Evolutionary conservation across 2,888 invertebrate genomes (phyloP).

Genomic region (Agrilus mali): DNA sequence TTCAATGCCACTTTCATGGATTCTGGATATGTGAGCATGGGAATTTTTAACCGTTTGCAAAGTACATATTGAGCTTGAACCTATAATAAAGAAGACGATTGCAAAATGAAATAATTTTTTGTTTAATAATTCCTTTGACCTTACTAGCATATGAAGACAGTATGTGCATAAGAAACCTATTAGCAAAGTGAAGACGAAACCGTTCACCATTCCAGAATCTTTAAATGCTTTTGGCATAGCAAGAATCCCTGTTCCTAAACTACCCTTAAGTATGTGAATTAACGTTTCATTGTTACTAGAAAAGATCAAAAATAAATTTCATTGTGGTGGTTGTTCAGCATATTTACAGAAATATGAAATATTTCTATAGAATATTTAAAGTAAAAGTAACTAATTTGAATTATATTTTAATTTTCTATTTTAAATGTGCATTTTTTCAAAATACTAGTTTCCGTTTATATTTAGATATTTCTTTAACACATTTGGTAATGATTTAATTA

Average conservation of each 20-base stretch:
- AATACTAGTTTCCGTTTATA: too few species aligned
- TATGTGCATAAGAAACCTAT: slow-evolving; percentile 74
- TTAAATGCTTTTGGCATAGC: slow-evolving; percentile 91
- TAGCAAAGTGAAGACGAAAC: slow-evolving; percentile 60
- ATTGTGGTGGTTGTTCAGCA: too few species aligned
- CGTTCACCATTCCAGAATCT: slow-evolving; percentile 70
- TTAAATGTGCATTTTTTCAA: too few species aligned
- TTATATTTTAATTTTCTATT: too few species aligned
- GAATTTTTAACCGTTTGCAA: slow-evolving; percentile 53
- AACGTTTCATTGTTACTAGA: slow-evolving; percentile 68
- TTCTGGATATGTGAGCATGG: slow-evolving; percentile 72
- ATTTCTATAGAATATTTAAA: too few species aligned
- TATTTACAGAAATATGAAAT: too few species aligned
- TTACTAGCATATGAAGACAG: slow-evolving; percentile 75
- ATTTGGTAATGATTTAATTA: too few species aligned
- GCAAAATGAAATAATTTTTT: slow-evolving; percentile 5
- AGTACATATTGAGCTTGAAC: slow-evolving; percentile 45
- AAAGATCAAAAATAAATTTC: slow-evolving; percentile 9
- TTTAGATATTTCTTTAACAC: too few species aligned
- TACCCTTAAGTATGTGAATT: slow-evolving; percentile 79
- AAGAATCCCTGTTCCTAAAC: slow-evolving; percentile 85
- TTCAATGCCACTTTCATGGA: slow-evolving; percentile 69
- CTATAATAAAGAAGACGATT: slow-evolving; percentile 20
- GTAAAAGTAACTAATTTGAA: too few species aligned
- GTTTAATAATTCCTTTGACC: slow-evolving; percentile 13